phyloP scores from a whole-genome alignment of 2,113 vertebrate genomes.

The Polyodon spathula region DNA sequence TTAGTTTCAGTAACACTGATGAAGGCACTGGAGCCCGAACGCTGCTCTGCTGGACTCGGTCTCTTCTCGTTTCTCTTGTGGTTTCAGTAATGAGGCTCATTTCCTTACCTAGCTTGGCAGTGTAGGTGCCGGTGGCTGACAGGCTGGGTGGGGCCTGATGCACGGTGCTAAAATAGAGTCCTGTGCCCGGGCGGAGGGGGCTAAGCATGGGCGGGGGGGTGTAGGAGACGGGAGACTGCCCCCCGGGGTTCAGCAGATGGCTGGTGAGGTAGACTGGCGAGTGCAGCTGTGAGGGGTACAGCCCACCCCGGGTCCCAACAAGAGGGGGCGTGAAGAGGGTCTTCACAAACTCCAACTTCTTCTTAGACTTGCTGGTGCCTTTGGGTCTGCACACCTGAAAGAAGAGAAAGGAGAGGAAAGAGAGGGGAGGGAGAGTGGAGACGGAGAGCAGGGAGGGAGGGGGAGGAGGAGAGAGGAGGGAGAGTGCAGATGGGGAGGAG shows the following conservation, averaged over 20 bases:
- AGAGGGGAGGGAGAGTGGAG: no score
- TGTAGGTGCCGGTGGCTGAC: conserved; percentile 18
- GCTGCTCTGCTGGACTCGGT: no score
- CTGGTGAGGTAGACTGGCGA: conserved; percentile 48
- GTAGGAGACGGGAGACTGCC: conserved; percentile 48
- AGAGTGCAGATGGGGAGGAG: no score
- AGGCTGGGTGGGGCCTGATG: conserved; percentile 21
- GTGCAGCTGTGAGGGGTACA: conserved; percentile 49
- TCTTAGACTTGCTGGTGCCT: background rate
- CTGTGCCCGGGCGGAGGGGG: conserved; percentile 51
- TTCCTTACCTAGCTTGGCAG: conserved; percentile 35
- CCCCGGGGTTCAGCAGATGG: conserved; percentile 37
- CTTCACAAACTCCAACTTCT: conserved; percentile 18
- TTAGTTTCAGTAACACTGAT: no score
- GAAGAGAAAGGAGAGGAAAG: background rate
- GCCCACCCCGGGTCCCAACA: background rate
- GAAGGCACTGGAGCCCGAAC: no score
- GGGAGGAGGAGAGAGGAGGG: no score
- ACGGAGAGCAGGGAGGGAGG: no score
- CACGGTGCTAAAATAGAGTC: conserved; percentile 55
- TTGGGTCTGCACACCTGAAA: conserved; percentile 13
- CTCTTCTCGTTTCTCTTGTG: no score
- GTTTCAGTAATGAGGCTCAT: background rate
- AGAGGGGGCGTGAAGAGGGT: conserved; percentile 29
- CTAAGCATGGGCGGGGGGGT: conserved; percentile 64